Percentiles rank a stretch among this genome's conserved stretches.
phyloP scores from a whole-genome alignment of 2,113 vertebrate genomes.

The Melospiza melodia region DNA sequence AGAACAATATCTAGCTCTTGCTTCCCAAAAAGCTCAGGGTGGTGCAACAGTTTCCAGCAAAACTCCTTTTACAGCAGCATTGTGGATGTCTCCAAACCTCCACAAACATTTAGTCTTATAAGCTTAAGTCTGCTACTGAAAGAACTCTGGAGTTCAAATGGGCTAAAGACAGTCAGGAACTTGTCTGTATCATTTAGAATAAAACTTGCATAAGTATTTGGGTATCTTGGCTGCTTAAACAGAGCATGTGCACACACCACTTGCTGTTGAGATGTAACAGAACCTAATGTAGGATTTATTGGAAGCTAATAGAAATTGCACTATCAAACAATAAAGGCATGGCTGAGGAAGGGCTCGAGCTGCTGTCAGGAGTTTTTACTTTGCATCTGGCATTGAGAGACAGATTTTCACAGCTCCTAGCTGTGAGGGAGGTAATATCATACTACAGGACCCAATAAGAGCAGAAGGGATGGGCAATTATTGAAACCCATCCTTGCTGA shows the following conservation, averaged over 20 bases:
- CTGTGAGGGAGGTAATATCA: neutral
- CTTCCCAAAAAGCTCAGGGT: neutral
- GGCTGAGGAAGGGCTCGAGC: neutral
- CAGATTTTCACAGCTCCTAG: constrained; percentile 7
- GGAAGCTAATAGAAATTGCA: neutral
- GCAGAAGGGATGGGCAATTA: neutral
- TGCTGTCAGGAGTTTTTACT: neutral
- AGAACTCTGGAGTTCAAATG: neutral
- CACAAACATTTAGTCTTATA: neutral
- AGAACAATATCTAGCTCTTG: neutral
- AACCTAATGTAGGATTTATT: neutral
- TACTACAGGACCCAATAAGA: neutral
- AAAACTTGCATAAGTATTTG: neutral
- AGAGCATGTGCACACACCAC: neutral
- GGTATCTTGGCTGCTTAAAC: neutral
- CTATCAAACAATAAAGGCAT: neutral
- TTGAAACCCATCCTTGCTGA: neutral
- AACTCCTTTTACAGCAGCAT: neutral
- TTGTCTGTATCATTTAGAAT: neutral
- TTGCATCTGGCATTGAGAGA: neutral
- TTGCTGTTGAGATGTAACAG: neutral
- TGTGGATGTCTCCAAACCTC: neutral
- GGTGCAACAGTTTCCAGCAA: neutral
- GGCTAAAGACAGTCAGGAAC: neutral
- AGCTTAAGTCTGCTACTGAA: neutral